Percentiles rank a stretch among this genome's conserved stretches.
Evolutionary conservation across 2,888 invertebrate genomes (phyloP).

Genomic region (Microdon myrmicae): DNA sequence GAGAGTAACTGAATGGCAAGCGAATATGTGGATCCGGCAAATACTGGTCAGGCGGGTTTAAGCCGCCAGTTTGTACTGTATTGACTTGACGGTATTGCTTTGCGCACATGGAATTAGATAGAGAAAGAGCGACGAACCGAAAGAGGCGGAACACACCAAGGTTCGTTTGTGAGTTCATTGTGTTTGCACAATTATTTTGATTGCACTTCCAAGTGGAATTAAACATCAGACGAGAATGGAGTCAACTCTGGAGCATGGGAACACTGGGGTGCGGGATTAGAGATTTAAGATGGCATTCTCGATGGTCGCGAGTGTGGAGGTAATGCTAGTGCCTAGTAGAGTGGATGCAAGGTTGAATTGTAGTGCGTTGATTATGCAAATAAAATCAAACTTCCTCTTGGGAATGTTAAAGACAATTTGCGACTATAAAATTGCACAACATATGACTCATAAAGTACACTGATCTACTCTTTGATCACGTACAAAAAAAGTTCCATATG

Average conservation of each 20-base stretch:
- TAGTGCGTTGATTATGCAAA: no score
- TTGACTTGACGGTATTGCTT: slow-evolving; percentile 14
- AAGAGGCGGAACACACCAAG: slow-evolving; percentile 1
- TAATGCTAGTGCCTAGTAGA: no score
- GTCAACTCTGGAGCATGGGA: slow-evolving; percentile 22
- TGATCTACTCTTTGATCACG: no score
- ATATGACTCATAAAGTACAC: no score
- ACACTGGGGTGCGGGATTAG: no score
- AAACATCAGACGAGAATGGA: slow-evolving; percentile 31
- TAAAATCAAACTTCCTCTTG: no score
- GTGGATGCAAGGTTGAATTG: no score
- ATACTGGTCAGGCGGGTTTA: slow-evolving; percentile 50
- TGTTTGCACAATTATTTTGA: slow-evolving; percentile 46
- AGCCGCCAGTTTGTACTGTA: slow-evolving; percentile 28
- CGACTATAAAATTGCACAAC: no score
- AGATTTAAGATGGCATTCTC: no score
- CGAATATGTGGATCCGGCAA: slow-evolving; percentile 41
- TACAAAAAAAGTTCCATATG: no score
- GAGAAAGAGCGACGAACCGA: slow-evolving; percentile 15
- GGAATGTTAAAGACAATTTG: no score
- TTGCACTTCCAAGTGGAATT: slow-evolving; percentile 27
- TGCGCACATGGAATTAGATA: slow-evolving; percentile 14
- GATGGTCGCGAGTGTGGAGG: no score
- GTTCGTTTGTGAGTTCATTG: slow-evolving; percentile 17
- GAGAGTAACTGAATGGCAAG: slow-evolving; percentile 29